Percentiles rank a stretch among this genome's conserved stretches.
Evolutionary conservation across 2,888 invertebrate genomes (phyloP).

Genomic region (Coremacera marginata): DNA sequence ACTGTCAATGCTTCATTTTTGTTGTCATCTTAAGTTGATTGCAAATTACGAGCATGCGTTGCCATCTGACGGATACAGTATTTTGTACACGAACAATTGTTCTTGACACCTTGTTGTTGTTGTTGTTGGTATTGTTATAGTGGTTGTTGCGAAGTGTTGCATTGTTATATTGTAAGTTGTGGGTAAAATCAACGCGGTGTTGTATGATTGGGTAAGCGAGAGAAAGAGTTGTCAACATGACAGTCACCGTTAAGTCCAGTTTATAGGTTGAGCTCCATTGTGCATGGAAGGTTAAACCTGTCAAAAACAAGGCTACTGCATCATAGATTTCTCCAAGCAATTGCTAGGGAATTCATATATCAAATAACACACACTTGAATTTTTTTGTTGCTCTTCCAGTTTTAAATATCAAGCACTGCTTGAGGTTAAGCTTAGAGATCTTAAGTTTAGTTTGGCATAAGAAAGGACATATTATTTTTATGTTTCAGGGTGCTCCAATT

Average conservation of each 20-base stretch:
- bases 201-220: not conserved
- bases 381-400: no score
- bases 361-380: no score
- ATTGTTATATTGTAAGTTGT: constrained; percentile 12
- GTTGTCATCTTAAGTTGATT: constrained; percentile 68
- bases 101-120: constrained; percentile 41
- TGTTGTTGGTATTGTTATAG: constrained; percentile 34
- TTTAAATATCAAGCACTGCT: no score
- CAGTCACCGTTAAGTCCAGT: not conserved
- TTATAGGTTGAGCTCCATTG: not conserved
- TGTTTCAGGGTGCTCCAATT: no score
- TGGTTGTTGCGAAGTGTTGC: constrained; percentile 12
- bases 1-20: constrained; percentile 68
- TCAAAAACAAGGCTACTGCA: constrained; percentile 19
- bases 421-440: no score
- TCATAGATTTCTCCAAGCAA: not conserved
- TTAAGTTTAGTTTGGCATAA: no score
- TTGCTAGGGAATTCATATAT: not conserved
- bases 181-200: no score
- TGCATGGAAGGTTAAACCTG: not conserved
- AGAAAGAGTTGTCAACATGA: not conserved
- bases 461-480: no score
- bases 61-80: constrained; percentile 48
- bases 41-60: constrained; percentile 67
- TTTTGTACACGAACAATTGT: constrained; percentile 36